A percentile compares a stretch with the other conserved stretches of the same genome.
Conservation (phyloP, 2,797 vertebrate species). For the Botia almorhae region DNA sequence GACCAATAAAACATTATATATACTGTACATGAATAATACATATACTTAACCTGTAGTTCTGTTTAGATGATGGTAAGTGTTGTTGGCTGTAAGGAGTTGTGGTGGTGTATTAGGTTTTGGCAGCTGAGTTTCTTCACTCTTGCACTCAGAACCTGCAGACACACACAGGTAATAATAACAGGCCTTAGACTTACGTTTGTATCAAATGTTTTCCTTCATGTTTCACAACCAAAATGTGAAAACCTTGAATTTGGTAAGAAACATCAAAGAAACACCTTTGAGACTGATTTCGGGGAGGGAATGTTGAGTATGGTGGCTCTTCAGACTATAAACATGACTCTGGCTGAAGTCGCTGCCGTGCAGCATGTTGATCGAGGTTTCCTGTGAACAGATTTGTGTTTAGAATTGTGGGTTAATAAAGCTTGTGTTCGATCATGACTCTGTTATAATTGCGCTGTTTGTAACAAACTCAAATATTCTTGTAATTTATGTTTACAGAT, state of each 20-base stretch:
- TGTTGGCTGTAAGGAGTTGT: conserved; percentile 50
- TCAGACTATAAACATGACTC: conserved; percentile 53
- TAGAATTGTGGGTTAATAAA: neutral
- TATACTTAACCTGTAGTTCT: conserved; percentile 52
- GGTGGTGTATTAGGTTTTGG: conserved; percentile 47
- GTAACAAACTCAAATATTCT: no score
- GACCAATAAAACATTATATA: neutral
- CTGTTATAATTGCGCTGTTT: neutral
- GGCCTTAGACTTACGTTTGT: neutral
- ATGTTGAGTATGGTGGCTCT: conserved; percentile 44
- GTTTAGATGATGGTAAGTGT: conserved; percentile 39
- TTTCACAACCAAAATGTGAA: neutral
- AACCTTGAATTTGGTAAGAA: neutral
- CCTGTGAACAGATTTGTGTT: conserved; percentile 38
- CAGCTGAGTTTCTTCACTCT: conserved; percentile 48
- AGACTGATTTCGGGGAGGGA: conserved; percentile 38
- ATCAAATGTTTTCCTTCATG: neutral
- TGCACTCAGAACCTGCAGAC: conserved; percentile 49
- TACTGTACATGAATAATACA: conserved; percentile 5
- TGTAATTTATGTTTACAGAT: no score
- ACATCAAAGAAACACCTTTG: conserved; percentile 45
- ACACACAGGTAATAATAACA: conserved; percentile 20
- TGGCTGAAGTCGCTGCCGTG: conserved; percentile 61
- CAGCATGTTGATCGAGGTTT: conserved; percentile 60
- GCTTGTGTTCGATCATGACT: neutral